Evolutionary conservation across 1,140 invertebrate genomes (phyloP), one percentile per base, ranked within the genome.

Genomic region (Melipona quadrifasciata): DNA sequence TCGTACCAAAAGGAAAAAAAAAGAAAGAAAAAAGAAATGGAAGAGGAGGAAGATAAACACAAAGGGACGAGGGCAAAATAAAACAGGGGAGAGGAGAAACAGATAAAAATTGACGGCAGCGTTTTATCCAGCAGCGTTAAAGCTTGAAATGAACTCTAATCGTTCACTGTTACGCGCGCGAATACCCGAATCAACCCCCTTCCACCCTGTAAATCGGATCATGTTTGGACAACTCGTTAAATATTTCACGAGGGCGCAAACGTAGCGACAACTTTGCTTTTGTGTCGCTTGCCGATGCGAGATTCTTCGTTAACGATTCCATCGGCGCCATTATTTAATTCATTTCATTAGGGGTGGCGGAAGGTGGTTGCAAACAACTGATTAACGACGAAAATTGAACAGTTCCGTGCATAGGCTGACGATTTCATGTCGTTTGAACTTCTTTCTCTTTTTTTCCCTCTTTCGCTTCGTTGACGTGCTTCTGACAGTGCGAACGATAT

Each of bases 141-240:
- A 68, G 64, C 51, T 34, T n/a, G 27, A 68, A 79, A 79, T 53
- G 75, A 64, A 77, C 57, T 31, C 76, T 79, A 79, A 79, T 79
- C 76, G 76, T 1, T 34, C 64, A 16, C 12, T 14, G 58, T 39
- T 57, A 34, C 34, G 24, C 27, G 39, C 11, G 34, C 55, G 24
- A 47, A 31, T 34, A 39, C 67, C 31, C 34, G 67, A 39, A 39
- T 68, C 34, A 68, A 34, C 34, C 4, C 34, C 4, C 34, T 39
- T 39, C 4, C 10, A 0, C 17, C n/a, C 31, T 61, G 47, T n/a
- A 53, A 68, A 68, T 68, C 64, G 64, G 76, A 77, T 64, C 75
- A 47, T 65, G 64, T 31, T 53, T 53, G 39, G 51, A 70, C 31
- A 70, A 10, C 61, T 70, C 51, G 65, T 80, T 55, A 80, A 80